Conservation (phyloP, 2,797 vertebrate species). For the Iguana delicatissima region DNA sequence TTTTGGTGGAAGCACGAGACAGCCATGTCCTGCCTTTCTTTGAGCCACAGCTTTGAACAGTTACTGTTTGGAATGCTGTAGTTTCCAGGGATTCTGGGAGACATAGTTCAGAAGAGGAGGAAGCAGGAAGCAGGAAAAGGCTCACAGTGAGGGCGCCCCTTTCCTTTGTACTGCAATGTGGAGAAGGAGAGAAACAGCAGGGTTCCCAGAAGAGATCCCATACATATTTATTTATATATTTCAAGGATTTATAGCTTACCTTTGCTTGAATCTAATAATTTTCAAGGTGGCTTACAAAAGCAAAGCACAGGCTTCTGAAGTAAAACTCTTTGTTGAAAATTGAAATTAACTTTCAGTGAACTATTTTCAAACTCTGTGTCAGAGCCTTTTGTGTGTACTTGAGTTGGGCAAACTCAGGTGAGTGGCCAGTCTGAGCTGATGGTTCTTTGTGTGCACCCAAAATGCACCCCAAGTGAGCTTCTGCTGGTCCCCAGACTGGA, state of each 20-base stretch:
- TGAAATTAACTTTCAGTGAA: no score
- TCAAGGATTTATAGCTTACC: not conserved
- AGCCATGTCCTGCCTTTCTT: not conserved
- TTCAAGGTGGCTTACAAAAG: not conserved
- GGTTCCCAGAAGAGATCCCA: not conserved
- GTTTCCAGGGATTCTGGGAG: no score
- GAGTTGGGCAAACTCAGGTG: no score
- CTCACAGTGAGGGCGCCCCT: no score
- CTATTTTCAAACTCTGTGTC: no score
- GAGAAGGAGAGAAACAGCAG: not conserved
- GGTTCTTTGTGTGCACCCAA: not conserved
- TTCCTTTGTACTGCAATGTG: not conserved
- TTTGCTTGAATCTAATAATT: not conserved
- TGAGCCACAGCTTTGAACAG: not conserved
- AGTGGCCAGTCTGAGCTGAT: no score
- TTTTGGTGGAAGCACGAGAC: not conserved
- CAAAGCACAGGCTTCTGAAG: no score
- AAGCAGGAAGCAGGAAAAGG: not conserved
- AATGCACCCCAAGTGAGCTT: not conserved
- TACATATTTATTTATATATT: not conserved
- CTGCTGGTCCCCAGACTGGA: not conserved
- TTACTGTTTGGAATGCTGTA: no score
- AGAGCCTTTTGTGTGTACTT: not conserved
- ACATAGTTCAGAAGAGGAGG: no score
- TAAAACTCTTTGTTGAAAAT: no score